phyloP scores from a whole-genome alignment of 2,113 vertebrate species.

The Gnathonemus echidnorhynchus region DNA sequence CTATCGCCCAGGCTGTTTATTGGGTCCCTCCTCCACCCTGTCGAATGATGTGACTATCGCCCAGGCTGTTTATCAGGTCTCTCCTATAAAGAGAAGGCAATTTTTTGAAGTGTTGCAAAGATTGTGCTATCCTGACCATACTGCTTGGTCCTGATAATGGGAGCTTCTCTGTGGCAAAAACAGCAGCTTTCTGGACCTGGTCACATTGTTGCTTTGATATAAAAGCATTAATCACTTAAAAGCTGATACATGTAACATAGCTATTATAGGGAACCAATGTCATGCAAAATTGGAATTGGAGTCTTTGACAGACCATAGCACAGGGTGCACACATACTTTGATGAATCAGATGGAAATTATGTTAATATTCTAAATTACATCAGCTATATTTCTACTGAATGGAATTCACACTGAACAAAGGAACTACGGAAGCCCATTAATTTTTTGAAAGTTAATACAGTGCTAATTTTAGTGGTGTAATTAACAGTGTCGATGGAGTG shows the following conservation, averaged over 20 bases:
- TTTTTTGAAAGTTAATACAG: conserved; percentile 7
- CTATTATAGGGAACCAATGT: neutral
- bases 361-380: conserved; percentile 6
- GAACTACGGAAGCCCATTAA: conserved; percentile 7
- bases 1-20: neutral
- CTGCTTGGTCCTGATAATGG: neutral
- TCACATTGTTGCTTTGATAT: neutral
- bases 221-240: neutral
- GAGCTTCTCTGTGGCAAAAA: too few relatives aligned
- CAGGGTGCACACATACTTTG: neutral
- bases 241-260: neutral
- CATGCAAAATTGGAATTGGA: neutral
- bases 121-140: neutral
- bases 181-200: neutral
- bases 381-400: conserved; percentile 10
- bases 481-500: neutral
- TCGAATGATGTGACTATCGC: neutral
- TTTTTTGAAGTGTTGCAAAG: neutral
- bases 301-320: neutral
- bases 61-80: neutral
- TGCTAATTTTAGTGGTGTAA: conserved; percentile 11
- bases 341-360: neutral
- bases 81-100: neutral
- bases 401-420: neutral
- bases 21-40: neutral